These are phyloP conservation scores for Drosophila monieri DNA, from an alignment of 2,888 invertebrate species.

Conservation along the genomic window DNA sequence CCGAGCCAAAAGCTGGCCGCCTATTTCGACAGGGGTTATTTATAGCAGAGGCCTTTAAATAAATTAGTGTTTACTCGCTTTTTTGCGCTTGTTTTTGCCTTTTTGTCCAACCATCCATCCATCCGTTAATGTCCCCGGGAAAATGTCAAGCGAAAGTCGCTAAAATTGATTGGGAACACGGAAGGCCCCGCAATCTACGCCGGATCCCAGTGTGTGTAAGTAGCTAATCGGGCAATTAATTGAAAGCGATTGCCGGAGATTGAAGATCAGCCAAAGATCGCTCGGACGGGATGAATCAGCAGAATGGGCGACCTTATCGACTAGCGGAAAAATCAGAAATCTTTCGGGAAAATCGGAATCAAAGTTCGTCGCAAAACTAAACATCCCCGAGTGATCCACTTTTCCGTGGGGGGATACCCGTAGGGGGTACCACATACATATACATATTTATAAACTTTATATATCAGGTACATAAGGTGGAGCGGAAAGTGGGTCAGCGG, in stretches of 20 bases:
- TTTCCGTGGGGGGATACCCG: too few relatives aligned
- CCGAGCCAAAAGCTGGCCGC: slow-evolving; percentile 28
- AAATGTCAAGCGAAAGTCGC: slow-evolving; percentile 39
- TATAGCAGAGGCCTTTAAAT: slow-evolving; percentile 39
- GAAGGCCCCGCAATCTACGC: slow-evolving; percentile 18
- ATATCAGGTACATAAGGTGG: slow-evolving; percentile 32
- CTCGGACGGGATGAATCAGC: slow-evolving; percentile 4
- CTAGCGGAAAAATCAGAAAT: slow-evolving; percentile 31
- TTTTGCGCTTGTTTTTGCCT: not conserved
- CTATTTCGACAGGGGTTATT: slow-evolving; percentile 39
- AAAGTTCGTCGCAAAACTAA: slow-evolving; percentile 28
- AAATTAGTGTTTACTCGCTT: slow-evolving; percentile 32
- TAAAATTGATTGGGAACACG: slow-evolving; percentile 37
- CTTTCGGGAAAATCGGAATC: slow-evolving; percentile 21
- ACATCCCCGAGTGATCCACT: slow-evolving; percentile 23
- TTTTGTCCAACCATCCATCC: not conserved
- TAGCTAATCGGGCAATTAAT: slow-evolving; percentile 37
- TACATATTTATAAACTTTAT: slow-evolving; percentile 9
- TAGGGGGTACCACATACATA: too few relatives aligned
- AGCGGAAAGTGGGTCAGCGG: slow-evolving; percentile 14
- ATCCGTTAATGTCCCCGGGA: slow-evolving; percentile 20
- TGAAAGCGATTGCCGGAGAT: slow-evolving; percentile 24
- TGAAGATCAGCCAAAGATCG: slow-evolving; percentile 36
- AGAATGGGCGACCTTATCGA: slow-evolving; percentile 25
- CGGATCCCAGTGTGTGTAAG: not conserved